Percentiles rank a stretch among this genome's conserved stretches.
Evolutionary conservation across 2,797 vertebrate genomes (phyloP).

Genomic region (Rhabdomys pumilio): DNA sequence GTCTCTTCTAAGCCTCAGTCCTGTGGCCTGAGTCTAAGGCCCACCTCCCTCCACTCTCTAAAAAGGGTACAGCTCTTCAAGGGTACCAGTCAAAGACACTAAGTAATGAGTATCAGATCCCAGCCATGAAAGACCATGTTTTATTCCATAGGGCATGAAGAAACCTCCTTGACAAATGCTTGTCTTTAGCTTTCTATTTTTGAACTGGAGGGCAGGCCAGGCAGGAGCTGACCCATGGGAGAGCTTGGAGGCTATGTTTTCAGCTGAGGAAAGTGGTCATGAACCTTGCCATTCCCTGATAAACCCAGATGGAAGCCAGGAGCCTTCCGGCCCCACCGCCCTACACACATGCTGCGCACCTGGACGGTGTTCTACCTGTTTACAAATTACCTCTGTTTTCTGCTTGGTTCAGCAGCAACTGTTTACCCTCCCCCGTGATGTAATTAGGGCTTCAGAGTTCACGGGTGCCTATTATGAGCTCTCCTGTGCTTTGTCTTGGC

Average conservation of each 20-base stretch:
- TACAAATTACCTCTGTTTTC: slow-evolving; percentile 99
- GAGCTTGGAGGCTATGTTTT: slow-evolving; percentile 37
- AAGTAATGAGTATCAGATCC: neutral
- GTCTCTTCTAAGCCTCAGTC: neutral
- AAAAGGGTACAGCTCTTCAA: neutral
- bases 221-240: slow-evolving; percentile 25
- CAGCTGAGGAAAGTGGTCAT: slow-evolving; percentile 75
- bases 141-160: neutral
- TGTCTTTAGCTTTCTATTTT: slow-evolving; percentile 55
- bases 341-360: slow-evolving; percentile 94
- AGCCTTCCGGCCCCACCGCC: slow-evolving; percentile 67
- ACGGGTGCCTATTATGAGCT: slow-evolving; percentile 96
- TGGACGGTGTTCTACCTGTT: slow-evolving; percentile 97
- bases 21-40: rapidly evolving
- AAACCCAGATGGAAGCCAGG: slow-evolving; percentile 83
- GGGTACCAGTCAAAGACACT: neutral
- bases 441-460: slow-evolving; percentile 99
- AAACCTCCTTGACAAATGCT: slow-evolving; percentile 50
- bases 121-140: neutral
- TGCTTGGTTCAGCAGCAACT: slow-evolving; percentile 99
- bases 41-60: neutral
- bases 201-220: neutral
- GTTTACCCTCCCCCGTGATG: slow-evolving; percentile 96
- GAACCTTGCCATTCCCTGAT: slow-evolving; percentile 68
- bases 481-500: slow-evolving; percentile 93